phyloP scores from a whole-genome alignment of 1,140 invertebrate genomes.

The Atta texana region DNA sequence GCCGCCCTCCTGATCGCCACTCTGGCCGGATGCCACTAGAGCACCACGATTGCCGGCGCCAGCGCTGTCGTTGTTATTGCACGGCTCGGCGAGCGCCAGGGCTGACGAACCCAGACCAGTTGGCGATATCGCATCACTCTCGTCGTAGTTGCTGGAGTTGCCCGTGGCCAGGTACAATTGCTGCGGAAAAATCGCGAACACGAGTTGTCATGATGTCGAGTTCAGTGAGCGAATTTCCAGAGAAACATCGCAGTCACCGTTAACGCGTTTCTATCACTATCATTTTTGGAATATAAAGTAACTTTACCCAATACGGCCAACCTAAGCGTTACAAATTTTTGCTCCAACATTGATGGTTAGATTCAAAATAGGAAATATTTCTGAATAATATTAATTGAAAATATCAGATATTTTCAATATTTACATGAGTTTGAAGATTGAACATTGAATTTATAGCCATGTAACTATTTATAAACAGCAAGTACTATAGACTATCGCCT shows the following conservation, averaged over 20 bases:
- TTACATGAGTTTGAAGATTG: too few relatives aligned
- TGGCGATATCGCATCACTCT: slow-evolving; percentile 80
- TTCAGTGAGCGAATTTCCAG: slow-evolving; percentile 43
- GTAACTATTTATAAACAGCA: too few relatives aligned
- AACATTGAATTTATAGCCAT: too few relatives aligned
- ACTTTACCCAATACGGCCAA: too few relatives aligned
- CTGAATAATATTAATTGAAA: too few relatives aligned
- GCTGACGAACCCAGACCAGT: slow-evolving; percentile 81
- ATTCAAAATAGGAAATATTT: too few relatives aligned
- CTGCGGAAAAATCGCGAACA: slow-evolving; percentile 81
- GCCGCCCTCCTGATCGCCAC: slow-evolving; percentile 82
- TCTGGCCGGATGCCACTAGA: slow-evolving; percentile 80
- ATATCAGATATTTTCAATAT: too few relatives aligned
- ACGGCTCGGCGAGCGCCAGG: slow-evolving; percentile 84
- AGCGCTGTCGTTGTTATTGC: slow-evolving; percentile 80
- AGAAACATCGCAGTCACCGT: not conserved
- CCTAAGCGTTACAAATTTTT: too few relatives aligned
- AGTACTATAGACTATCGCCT: too few relatives aligned
- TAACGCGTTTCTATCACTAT: not conserved
- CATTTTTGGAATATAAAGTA: not conserved
- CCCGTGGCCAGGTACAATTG: slow-evolving; percentile 92
- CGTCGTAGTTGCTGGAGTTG: slow-evolving; percentile 88
- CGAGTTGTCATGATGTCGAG: slow-evolving; percentile 11
- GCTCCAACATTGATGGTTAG: too few relatives aligned
- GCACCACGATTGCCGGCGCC: slow-evolving; percentile 76